These are phyloP conservation scores for Pantherophis vulpinus DNA, from an alignment of 2,797 vertebrate genomes.

Conservation along the genomic window DNA sequence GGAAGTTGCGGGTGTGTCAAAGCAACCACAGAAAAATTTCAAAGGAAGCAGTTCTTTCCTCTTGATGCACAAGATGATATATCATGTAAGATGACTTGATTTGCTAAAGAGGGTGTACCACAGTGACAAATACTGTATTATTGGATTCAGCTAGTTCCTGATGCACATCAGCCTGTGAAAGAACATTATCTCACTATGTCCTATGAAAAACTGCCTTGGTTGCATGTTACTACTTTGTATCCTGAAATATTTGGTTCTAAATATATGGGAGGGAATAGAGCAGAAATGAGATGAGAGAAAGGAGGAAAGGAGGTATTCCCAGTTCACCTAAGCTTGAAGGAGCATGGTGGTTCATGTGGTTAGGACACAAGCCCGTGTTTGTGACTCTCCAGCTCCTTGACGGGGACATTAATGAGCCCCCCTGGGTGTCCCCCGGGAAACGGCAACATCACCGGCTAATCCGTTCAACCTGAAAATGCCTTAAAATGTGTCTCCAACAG, in stretches of 20 bases:
- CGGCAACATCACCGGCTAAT: neutral
- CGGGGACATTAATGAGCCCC: neutral
- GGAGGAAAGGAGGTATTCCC: neutral
- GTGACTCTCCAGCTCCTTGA: neutral
- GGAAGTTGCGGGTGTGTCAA: neutral
- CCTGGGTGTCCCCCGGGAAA: accelerated
- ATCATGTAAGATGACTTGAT: neutral
- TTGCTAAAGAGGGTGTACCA: neutral
- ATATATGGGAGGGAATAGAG: neutral
- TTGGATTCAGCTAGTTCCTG: neutral
- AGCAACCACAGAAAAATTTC: neutral
- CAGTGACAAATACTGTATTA: neutral
- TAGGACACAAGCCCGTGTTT: neutral
- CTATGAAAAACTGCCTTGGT: neutral
- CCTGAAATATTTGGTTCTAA: neutral
- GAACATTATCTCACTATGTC: neutral
- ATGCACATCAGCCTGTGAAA: neutral
- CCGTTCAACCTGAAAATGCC: neutral
- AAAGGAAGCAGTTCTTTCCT: neutral
- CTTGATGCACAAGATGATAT: neutral
- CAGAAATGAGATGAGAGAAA: neutral
- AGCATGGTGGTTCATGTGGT: neutral
- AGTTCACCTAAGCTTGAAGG: neutral
- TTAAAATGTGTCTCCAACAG: neutral
- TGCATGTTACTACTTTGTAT: neutral